Base-by-base conservation (phyloP, 2,888 invertebrate species). In the Ditula angustiorana region DNA sequence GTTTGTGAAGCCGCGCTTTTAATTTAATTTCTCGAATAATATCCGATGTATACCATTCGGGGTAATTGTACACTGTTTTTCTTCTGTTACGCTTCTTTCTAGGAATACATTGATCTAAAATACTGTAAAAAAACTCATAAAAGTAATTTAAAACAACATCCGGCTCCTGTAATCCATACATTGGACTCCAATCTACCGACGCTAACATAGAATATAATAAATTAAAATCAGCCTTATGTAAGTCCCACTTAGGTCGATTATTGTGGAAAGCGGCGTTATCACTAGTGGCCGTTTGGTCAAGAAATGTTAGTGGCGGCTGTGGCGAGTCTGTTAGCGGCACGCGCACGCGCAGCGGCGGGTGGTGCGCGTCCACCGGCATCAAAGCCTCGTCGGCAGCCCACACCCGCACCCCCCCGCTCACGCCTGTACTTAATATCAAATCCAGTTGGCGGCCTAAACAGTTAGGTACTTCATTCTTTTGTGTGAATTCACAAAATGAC, bases 21-120 rank as follows among this genome's bases (percentile, higher is more conserved):
- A 26, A 19, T 53, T 53, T 41, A 33, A 61, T 61, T 10, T 26
- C 28, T 16, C 26, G n/a, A 55, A 61, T 61, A 10, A 56, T 56
- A 23, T 62, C 61, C 1, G 46, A 7, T 10, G 55, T 62, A 16
- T 62, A 62, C 47, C 55, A 62, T 23, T 55, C 49, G 13, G 61
- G 56, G 44, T 62, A 62, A 46, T 11, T 21, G 37, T 62, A 55
- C 24, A 7, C 30, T 13, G 37, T 19, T 3, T 44, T 8, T 35
- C 23, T 23, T n/a, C 13, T 8, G 10, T 13, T 56, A 16, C 10
- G 21, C 13, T 23, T 55, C 55, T 55, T 61, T 24, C 28, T 28
- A n/a, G 61, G 61, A 47, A 61, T 21, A 35, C 61, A 61, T 5
- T 24, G 26, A 53, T 53, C 11, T 28, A 50, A 23, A 26, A 37